Conservation (phyloP, 2,888 invertebrate species). For the Furcula furcula region DNA sequence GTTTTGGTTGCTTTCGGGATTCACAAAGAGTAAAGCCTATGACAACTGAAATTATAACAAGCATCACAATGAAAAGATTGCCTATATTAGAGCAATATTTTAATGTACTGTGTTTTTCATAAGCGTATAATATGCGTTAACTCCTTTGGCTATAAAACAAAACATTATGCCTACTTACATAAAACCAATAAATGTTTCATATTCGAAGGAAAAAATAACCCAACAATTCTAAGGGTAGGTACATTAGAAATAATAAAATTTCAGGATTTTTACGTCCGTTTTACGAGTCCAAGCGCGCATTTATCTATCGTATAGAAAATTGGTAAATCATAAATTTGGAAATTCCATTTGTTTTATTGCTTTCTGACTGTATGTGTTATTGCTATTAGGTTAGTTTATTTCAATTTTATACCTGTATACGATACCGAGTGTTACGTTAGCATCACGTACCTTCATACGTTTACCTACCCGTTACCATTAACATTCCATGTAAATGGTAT, state of each 20-base stretch:
- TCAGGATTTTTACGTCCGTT: constrained; percentile 44
- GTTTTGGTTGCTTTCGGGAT: neutral
- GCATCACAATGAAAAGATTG: too few relatives aligned
- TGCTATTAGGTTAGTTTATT: constrained; percentile 1
- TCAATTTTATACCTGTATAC: neutral
- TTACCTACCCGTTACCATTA: too few relatives aligned
- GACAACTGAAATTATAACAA: neutral
- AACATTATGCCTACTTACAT: constrained; percentile 1
- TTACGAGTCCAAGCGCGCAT: constrained; percentile 44
- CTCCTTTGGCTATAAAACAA: too few relatives aligned
- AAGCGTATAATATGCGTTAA: too few relatives aligned
- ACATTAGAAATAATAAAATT: constrained; percentile 13
- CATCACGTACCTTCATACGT: too few relatives aligned
- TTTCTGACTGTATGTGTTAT: constrained; percentile 16
- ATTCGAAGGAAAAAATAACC: neutral
- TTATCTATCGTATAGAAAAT: constrained; percentile 52
- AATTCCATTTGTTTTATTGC: constrained; percentile 39
- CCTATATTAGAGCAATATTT: too few relatives aligned
- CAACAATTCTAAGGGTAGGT: neutral
- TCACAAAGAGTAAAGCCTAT: neutral
- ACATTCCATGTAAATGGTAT: too few relatives aligned
- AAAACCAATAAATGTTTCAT: neutral
- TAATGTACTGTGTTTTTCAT: too few relatives aligned
- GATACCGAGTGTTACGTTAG: too few relatives aligned
- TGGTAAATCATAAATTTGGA: constrained; percentile 54